Conservation (phyloP, 1,140 invertebrate genomes). For the Octopus sinensis region DNA sequence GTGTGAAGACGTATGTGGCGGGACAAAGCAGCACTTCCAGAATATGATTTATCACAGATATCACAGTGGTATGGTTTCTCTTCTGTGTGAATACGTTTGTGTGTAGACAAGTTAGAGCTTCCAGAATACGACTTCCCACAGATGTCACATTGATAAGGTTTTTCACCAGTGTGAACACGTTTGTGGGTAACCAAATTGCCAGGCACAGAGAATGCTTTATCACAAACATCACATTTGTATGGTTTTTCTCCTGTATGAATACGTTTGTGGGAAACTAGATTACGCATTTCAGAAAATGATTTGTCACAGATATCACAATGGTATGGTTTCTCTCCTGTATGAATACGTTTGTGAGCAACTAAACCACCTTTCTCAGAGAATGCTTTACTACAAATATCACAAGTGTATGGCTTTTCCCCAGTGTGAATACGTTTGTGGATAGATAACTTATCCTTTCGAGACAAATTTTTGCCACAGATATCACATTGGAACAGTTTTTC, state of each 20-base stretch:
- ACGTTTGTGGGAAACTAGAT: neutral
- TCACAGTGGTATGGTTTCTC: constrained; percentile 73
- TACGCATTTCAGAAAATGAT: neutral
- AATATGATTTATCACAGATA: constrained; percentile 21
- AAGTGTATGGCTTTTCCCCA: neutral
- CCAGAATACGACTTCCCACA: constrained; percentile 29
- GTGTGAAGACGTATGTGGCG: constrained; percentile 61
- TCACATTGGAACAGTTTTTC: no score
- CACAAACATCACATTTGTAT: neutral
- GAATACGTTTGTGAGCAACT: constrained; percentile 72
- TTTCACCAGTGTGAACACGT: constrained; percentile 22
- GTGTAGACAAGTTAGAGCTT: constrained; percentile 21
- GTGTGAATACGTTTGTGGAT: no score
- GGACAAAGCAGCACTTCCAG: constrained; percentile 13
- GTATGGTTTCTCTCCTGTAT: neutral
- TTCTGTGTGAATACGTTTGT: constrained; percentile 65
- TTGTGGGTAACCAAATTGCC: neutral
- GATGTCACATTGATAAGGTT: constrained; percentile 27
- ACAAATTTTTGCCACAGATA: no score
- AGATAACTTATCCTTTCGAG: no score
- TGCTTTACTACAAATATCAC: constrained; percentile 61
- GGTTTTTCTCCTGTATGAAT: constrained; percentile 4
- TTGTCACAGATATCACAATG: neutral
- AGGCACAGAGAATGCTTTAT: neutral
- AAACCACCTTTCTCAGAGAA: neutral